Conservation (phyloP, 2,797 vertebrate species). For the Anolis apletophallus region DNA sequence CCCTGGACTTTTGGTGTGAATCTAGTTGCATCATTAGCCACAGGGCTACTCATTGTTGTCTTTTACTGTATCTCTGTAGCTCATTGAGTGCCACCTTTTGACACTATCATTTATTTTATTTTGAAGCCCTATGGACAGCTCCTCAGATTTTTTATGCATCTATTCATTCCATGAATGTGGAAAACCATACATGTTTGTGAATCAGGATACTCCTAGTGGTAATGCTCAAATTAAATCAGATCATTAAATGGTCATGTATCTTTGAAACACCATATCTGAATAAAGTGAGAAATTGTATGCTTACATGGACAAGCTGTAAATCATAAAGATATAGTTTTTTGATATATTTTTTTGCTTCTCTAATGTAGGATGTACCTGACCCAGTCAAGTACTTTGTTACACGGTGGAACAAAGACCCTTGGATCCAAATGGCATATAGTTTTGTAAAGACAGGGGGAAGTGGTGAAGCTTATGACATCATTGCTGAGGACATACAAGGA, state of each 20-base stretch:
- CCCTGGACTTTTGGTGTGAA: too few relatives aligned
- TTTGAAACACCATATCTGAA: background rate
- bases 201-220: background rate
- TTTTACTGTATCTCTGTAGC: too few relatives aligned
- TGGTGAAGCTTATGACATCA: constrained; percentile 94
- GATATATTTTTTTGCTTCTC: background rate
- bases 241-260: background rate
- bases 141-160: background rate
- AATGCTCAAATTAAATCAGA: background rate
- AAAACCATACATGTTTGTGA: background rate
- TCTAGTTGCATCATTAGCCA: too few relatives aligned
- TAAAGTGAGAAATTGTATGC: background rate
- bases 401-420: constrained; percentile 90
- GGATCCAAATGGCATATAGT: constrained; percentile 98
- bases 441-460: constrained; percentile 96
- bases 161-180: background rate
- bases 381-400: constrained; percentile 91
- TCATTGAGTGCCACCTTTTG: too few relatives aligned
- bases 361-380: constrained; percentile 90
- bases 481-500: constrained; percentile 95
- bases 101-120: too few relatives aligned
- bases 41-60: too few relatives aligned
- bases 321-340: background rate
- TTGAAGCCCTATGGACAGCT: background rate
- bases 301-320: background rate